Evolutionary conservation across 37 sponge, comb jelly and placozoan species (phyloP), one percentile per base, ranked within the genome.

Genomic region (Haliclona indistincta): DNA sequence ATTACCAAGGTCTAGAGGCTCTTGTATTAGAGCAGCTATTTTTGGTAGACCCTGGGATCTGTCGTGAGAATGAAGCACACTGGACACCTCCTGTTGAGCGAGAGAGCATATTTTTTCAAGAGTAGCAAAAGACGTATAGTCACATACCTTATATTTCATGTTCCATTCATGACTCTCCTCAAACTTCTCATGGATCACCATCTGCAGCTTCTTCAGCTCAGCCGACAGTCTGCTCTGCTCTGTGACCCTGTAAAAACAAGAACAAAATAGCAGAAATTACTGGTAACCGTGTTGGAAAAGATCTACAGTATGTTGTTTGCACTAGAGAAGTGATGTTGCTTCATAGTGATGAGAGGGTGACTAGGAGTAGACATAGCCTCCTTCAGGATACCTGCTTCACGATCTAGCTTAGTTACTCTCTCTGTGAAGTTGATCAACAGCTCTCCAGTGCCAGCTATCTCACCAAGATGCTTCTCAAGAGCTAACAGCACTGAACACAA

Each of bases 301-400:
- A 17, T 17, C 49, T 47, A 13, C 13, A 47, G n/a, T n/a, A n/a
- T n/a, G n/a, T n/a, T n/a, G n/a, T n/a, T n/a, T n/a, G n/a, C n/a
- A n/a, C n/a, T n/a, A n/a, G n/a, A n/a, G n/a, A n/a, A n/a, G n/a
- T n/a, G 38, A 60, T 87, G 40, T 67, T 87, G 89, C 86, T 91
- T 87, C 87, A 86, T 91, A 38, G 79, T 56, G 56, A 91, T 91
- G 44, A 91, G 83, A 0, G 92, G 92, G 47, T 91, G 92, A 70
- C 82, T 78, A 35, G 92, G 92, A 38, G 71, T 79, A 64, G 45
- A 71, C 28, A 91, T 38, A 34, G 92, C 92, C 22, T 91, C 92
- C 63, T 56, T 77, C 36, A 91, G 47, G 17, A 91, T 77, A 34
- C 86, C 86, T 3, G 38, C 73, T 79, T 91, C 83, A 17, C 52